Base-by-base conservation (phyloP, 2,797 vertebrate genomes). In the Taenioides sp. region DNA sequence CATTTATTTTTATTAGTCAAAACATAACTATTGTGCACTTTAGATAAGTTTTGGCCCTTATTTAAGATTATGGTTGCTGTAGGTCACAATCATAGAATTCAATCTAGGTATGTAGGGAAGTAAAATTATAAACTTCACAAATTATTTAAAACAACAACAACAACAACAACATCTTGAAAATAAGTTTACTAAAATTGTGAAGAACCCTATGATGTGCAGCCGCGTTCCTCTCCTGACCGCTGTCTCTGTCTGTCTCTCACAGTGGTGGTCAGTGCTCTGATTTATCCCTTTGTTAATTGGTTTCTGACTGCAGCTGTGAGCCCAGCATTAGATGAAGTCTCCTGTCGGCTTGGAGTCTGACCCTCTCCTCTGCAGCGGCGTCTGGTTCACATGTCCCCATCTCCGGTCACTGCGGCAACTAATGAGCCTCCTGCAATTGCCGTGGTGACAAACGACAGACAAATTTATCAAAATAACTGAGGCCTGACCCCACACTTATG, bases 281-380 rank as follows among this genome's bases (percentile, higher is more conserved):
- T 89, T 88, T 84, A 87, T 85, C 80, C 67, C 27, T 73, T 40
- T 27, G 67, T 71, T 90, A 91, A 91, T 91, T 89, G 87, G 87
- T 80, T 63, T 74, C 71, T 58, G 64, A 83, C 77, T 31, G 72
- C 60, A 5, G 58, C 78, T 76, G 81, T 89, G 82, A 88, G 85
- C 84, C 82, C 66, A 86, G 70, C 76, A 78, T 72, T 67, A 85
- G 83, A 92, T 91, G 87, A 88, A 86, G 78, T 76, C 49, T 10
- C 49, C 74, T 75, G 68, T 80, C 80, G 85, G 80, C 65, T 72
- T 58, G 3, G 37, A 58, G 80, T 69, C 65, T 70, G 84, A 89
- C 86, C 88, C 74, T 49, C 85, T 72, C 52, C 73, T 75, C 85
- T 70, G 72, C 81, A 71, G 70, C 50, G 71, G 65, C 70, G 18